Percentiles rank a stretch among this genome's conserved stretches.
phyloP scores from a whole-genome alignment of 2,888 invertebrate genomes.

The Pachliopta kotzebuea region DNA sequence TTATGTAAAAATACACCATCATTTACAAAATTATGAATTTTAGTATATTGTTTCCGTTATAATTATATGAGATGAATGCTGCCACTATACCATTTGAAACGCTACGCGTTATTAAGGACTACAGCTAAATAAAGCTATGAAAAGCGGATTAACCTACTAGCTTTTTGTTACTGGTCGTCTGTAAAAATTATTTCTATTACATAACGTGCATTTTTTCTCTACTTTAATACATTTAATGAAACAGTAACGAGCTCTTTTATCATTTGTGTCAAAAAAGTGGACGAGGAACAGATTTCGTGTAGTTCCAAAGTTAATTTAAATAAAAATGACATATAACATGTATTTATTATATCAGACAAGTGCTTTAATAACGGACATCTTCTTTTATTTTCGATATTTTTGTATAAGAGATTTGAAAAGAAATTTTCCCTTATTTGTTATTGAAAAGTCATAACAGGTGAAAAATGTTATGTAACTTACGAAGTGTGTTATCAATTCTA shows the following conservation, averaged over 20 bases:
- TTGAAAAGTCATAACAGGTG: too few relatives aligned
- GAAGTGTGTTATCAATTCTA: too few relatives aligned
- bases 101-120: not conserved
- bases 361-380: too few relatives aligned
- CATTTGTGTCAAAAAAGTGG: constrained; percentile 22
- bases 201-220: constrained; percentile 23
- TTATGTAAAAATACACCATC: too few relatives aligned
- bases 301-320: not conserved
- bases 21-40: not conserved
- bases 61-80: not conserved
- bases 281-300: constrained; percentile 9
- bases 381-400: too few relatives aligned
- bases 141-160: constrained; percentile 19
- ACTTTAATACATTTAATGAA: constrained; percentile 28
- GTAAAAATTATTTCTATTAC: constrained; percentile 29
- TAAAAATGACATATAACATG: not conserved
- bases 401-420: too few relatives aligned
- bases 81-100: not conserved
- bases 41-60: not conserved
- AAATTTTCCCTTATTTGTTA: too few relatives aligned
- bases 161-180: constrained; percentile 20
- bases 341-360: not conserved
- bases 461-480: too few relatives aligned
- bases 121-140: constrained; percentile 9
- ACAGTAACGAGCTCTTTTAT: constrained; percentile 30